phyloP scores from a whole-genome alignment of 2,797 vertebrate genomes.

The Bradypodion ventrale region DNA sequence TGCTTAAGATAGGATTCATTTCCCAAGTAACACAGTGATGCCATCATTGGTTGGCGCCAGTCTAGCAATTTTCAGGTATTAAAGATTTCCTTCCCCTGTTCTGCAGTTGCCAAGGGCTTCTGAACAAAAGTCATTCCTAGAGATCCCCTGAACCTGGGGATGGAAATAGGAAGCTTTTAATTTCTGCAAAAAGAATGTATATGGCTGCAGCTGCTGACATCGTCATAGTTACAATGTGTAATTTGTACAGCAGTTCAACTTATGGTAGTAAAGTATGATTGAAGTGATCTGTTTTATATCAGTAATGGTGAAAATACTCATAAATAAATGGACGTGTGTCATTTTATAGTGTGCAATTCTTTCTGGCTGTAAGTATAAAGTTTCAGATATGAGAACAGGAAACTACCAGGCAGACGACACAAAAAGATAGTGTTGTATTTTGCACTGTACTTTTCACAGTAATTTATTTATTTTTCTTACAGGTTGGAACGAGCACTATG shows the following conservation, averaged over 20 bases:
- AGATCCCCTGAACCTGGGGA: no score
- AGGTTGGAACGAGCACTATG: conserved; percentile 97
- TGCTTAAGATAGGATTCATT: background rate
- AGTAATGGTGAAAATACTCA: background rate
- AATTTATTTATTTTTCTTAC: background rate
- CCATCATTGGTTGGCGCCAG: no score
- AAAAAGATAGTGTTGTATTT: background rate
- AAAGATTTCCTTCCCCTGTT: no score
- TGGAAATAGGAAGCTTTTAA: no score
- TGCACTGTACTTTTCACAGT: background rate
- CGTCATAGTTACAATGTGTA: no score
- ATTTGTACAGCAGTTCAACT: background rate
- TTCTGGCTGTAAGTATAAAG: background rate
- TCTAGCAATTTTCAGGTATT: no score
- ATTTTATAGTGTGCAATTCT: background rate
- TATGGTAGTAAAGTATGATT: background rate
- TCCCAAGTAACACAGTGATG: background rate
- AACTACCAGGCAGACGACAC: background rate
- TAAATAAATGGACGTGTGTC: background rate
- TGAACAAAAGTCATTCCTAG: no score
- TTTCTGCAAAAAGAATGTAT: no score
- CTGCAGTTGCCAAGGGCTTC: no score
- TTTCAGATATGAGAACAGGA: background rate
- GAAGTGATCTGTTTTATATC: background rate
- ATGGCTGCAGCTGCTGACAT: no score